Evolutionary conservation across 2,113 vertebrate genomes (phyloP).

Genomic region (Coptodon rendalli): DNA sequence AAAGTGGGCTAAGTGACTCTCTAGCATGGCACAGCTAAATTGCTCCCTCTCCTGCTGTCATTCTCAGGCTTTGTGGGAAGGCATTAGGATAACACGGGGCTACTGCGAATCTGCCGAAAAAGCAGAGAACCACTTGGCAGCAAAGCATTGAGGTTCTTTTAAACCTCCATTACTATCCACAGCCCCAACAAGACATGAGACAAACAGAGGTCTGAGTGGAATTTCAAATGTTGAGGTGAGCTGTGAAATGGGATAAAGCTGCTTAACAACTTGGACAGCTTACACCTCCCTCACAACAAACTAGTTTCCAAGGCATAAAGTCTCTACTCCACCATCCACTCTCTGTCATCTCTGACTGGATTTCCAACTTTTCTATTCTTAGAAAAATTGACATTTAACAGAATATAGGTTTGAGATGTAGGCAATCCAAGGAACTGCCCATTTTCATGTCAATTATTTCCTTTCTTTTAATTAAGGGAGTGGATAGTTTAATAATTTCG

Average conservation of each 20-base stretch:
- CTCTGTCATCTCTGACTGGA: background rate
- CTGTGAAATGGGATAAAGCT: constrained; percentile 4
- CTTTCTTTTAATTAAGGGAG: background rate
- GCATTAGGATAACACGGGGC: background rate
- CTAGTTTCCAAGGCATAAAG: constrained; percentile 6
- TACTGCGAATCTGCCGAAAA: background rate
- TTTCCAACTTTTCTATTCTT: background rate
- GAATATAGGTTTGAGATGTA: background rate
- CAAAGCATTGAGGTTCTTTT: background rate
- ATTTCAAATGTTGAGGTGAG: background rate
- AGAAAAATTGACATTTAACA: background rate
- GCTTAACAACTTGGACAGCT: constrained; percentile 13
- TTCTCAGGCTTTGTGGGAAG: background rate
- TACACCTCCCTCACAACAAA: constrained; percentile 4
- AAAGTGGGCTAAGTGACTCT: background rate
- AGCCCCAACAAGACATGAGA: background rate
- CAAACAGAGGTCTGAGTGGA: constrained; percentile 3
- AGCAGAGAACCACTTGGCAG: background rate
- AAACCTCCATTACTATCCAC: background rate
- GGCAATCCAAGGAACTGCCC: background rate
- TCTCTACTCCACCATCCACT: background rate
- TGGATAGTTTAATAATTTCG: background rate
- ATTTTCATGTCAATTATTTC: background rate
- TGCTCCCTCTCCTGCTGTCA: background rate
- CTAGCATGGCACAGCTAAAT: background rate